phyloP scores from a whole-genome alignment of 2,888 invertebrate species.

The Idaea biselata region DNA sequence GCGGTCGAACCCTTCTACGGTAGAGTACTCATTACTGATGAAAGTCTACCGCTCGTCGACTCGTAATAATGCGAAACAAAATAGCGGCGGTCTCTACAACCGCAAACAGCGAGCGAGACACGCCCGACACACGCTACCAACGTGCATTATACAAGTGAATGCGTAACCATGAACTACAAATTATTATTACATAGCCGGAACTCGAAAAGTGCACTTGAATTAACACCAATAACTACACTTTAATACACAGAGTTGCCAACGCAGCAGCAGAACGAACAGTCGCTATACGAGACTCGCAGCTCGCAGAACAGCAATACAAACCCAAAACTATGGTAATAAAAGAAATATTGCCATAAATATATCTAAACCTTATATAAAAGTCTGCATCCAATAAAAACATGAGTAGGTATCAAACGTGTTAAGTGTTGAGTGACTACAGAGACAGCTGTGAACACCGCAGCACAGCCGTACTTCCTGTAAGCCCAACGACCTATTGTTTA shows the following conservation, averaged over 20 bases:
- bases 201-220: slow-evolving; percentile 4
- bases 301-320: no score
- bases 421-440: slow-evolving; percentile 31
- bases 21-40: slow-evolving; percentile 62
- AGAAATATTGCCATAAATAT: no score
- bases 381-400: slow-evolving; percentile 4
- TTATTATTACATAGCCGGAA: slow-evolving; percentile 40
- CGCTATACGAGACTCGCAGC: no score
- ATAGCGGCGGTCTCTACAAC: slow-evolving; percentile 57
- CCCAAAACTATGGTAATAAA: no score
- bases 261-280: no score
- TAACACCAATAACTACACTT: background rate
- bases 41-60: slow-evolving; percentile 57
- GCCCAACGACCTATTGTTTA: slow-evolving; percentile 66
- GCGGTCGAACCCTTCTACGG: slow-evolving; percentile 50
- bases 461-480: slow-evolving; percentile 68
- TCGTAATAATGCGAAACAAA: slow-evolving; percentile 68
- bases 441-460: slow-evolving; percentile 61
- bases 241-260: no score
- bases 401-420: slow-evolving; percentile 23
- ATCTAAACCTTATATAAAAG: background rate
- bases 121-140: slow-evolving; percentile 33
- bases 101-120: slow-evolving; percentile 44
- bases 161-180: slow-evolving; percentile 64
- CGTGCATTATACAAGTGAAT: slow-evolving; percentile 47